Percentiles rank a stretch among this genome's conserved stretches.
phyloP scores from a whole-genome alignment of 2,113 vertebrate genomes.

The Menidia beryllina region DNA sequence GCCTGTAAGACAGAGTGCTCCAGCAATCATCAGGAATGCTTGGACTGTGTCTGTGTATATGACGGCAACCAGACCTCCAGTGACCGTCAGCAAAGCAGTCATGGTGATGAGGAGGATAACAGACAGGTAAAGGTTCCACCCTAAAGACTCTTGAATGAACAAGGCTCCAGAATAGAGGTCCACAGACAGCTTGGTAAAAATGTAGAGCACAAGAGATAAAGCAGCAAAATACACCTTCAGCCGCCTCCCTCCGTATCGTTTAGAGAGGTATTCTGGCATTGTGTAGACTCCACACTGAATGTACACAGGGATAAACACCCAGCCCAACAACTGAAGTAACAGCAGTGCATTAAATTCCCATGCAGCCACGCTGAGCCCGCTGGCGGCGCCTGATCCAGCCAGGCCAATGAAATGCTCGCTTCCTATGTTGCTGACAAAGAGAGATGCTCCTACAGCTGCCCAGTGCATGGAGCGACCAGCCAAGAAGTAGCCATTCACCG shows the following conservation, averaged over 20 bases:
- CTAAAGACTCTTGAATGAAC: conserved; percentile 96
- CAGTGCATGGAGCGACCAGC: conserved; percentile 96
- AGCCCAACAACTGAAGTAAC: conserved; percentile 93
- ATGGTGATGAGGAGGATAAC: conserved; percentile 92
- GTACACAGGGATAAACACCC: conserved; percentile 97
- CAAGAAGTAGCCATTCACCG: conserved; percentile 95
- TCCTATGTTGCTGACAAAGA: conserved; percentile 99
- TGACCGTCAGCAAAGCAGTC: conserved; percentile 93
- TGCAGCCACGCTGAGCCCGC: conserved; percentile 93
- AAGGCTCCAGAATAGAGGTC: conserved; percentile 95
- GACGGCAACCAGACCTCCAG: conserved; percentile 93
- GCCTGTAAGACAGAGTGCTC: conserved; percentile 90
- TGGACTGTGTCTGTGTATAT: conserved; percentile 97
- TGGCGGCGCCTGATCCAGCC: conserved; percentile 93
- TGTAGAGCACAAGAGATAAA: conserved; percentile 92
- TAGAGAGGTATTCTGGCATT: conserved; percentile 97
- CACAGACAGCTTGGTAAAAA: conserved; percentile 97
- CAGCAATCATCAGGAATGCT: conserved; percentile 92
- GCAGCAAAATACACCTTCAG: conserved; percentile 94
- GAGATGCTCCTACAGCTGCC: conserved; percentile 91
- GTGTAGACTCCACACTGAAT: conserved; percentile 93
- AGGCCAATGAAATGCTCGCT: conserved; percentile 98
- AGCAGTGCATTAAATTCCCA: conserved; percentile 96
- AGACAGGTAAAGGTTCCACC: conserved; percentile 96
- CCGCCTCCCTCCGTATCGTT: conserved; percentile 92